Percentiles rank a stretch among this genome's conserved stretches.
phyloP scores from a whole-genome alignment of 2,113 vertebrate species.

The Calyptomena viridis region DNA sequence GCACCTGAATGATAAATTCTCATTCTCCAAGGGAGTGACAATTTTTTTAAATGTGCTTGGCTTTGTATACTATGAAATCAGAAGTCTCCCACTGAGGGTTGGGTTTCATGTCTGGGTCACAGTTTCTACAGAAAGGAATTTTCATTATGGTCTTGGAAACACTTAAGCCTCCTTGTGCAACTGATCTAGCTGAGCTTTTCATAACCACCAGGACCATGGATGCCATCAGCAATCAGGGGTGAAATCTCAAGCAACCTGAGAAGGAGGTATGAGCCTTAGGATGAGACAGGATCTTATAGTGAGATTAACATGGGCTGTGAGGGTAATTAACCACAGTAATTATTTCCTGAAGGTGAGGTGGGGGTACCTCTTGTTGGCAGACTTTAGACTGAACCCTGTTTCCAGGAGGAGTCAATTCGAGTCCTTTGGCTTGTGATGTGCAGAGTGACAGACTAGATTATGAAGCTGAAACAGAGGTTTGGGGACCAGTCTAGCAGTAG shows the following conservation, averaged over 20 bases:
- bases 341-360: background rate
- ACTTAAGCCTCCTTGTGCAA: conserved; percentile 54
- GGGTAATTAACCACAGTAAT: conserved; percentile 27
- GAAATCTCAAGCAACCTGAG: conserved; percentile 29
- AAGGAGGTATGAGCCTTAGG: conserved; percentile 24
- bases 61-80: conserved; percentile 46
- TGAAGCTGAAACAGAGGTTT: background rate
- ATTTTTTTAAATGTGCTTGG: background rate
- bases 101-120: conserved; percentile 49
- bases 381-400: background rate
- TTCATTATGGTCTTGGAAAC: conserved; percentile 59
- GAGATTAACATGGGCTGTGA: conserved; percentile 34
- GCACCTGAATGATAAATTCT: conserved; percentile 11
- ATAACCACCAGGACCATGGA: conserved; percentile 22
- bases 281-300: conserved; percentile 40
- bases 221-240: conserved; percentile 53
- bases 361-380: background rate
- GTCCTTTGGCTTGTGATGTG: background rate
- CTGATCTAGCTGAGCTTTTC: conserved; percentile 52
- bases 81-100: conserved; percentile 32
- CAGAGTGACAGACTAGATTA: background rate
- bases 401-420: background rate
- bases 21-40: background rate
- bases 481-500: background rate
- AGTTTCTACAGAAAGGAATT: conserved; percentile 64